Evolutionary conservation across 2,113 vertebrate genomes (phyloP), one percentile per base, ranked within the genome.

Genomic region (Physeter macrocephalus): DNA sequence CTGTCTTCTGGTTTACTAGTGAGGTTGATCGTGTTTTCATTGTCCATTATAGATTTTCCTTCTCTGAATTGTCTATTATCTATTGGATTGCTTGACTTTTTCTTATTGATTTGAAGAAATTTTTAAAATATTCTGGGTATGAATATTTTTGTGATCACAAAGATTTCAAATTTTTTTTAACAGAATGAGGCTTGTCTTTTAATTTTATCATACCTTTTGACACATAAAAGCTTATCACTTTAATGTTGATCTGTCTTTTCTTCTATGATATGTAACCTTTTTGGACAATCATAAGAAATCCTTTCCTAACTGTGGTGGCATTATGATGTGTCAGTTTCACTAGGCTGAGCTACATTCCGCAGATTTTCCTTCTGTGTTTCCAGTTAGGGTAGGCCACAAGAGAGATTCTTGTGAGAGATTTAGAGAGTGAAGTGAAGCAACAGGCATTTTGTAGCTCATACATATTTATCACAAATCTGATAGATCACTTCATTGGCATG

Each of bases 301-400:
- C 64, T 93, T 91, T 88, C 49, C 46, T 83, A 91, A 88, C 83
- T 39, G 36, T 78, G 39, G 23, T 91, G 71, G 75, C 64, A 92
- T 88, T 92, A 41, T 78, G 91, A 88, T 41, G 27, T 81, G 20
- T 86, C 29, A 17, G 9, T 84, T 88, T 84, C 59, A 72, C 41
- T 75, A 85, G 86, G 23, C 52, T 88, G 75, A 95, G 74, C 62
- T 94, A 8, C 17, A 85, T 85, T 95, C 74, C 34, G 15, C 69
- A 31, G 64, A 41, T 23, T 92, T 93, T 93, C 23, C n/a, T 92
- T 85, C 59, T 77, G 36, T 81, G 66, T 75, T 96, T 96, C 59
- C 46, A 85, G 84, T 61, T 82, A 82, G 92, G 41, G 41, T 61
- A 62, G 66, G 81, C 72, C 78, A 86, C 39, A 81, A 88, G 13